Evolutionary conservation across 2,888 invertebrate genomes (phyloP), one percentile per base, ranked within the genome.

Genomic region (Meloe dianella): DNA sequence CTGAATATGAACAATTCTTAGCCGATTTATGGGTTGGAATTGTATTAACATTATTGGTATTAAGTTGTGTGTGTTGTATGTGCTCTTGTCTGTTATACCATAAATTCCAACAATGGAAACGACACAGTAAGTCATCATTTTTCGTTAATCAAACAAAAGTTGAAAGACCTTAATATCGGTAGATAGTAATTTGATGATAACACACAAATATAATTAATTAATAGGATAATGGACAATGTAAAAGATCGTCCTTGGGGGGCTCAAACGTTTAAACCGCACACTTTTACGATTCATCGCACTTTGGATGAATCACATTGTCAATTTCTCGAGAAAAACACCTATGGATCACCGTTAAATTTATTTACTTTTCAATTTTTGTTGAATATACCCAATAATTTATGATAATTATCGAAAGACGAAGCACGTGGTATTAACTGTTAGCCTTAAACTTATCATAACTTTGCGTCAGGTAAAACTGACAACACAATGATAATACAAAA

Each of bases 1-100:
- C 82, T 7, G 86, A 86, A 70, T 87, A 88, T 74, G 86, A 87
- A 64, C 85, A 87, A 68, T 86, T 88, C 69, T 83, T 88, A 66
- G 87, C 88, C 63, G 89, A 89, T 76, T 86, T 89, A 63, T 89
- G 89, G 89, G 87, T 89, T 60, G 89, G 89, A 8, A 86, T 89
- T 54, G 87, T 89, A 20, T 79, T 89, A 17, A 88, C 89, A 32
- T 80, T 89, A 54, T 85, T 89, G 80, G 88, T 89, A 64, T 82
- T 89, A 24, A 87, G 87, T 74, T 88, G 89, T 78, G 85, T 89
- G 64, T 88, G 88, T 78, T 89, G 89, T 77, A 87, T 89, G 79
- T 89, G 89, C 77, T 86, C 88, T 63, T 89, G 89, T 79, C 85
- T 89, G 68, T 79, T 89, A 30, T 89, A 89, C 77, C 89, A 89